Base-by-base conservation (phyloP, 2,797 vertebrate genomes). In the Megaceryle alcyon region DNA sequence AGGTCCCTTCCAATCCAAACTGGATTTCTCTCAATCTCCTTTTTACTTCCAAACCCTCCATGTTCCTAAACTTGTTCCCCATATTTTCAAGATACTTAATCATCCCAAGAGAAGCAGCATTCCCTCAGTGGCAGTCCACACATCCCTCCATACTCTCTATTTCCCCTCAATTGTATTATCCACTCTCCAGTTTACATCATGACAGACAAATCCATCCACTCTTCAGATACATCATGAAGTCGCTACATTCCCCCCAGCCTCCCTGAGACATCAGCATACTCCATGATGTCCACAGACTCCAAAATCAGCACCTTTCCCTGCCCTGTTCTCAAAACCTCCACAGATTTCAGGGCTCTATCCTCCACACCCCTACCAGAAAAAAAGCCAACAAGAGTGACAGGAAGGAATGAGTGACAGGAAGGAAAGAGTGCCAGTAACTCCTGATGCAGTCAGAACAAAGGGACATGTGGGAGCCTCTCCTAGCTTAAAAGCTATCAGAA, bases 231-330 rank as follows among this genome's bases (percentile, higher is more conserved):
- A 22, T 12, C 13, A 22, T 1, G 17, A 59, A 48, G 19, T 11
- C 4, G 3, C 23, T 11, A 22, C 1, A 2, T 7, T 75, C 37
- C 26, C 10, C 7, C 1, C 57, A 86, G 53, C 14, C 14, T 56
- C 48, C 48, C 48, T 0, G 3, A 73, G 41, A 21, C 21, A 71
- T 1, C 49, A 59, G 11, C n/a, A 44, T 5, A 49, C 15, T 39
- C 61, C 35, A 26, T 0, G 1, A 48, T 1, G 2, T 31, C 22
- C 63, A 37, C 25, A 71, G 41, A 14, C 5, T 15, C 28, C 63
- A 25, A 63, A 64, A 18, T 7, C 0, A 5, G 43, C 25, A 54
- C 25, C 26, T 80, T 75, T 82, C 48, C 54, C 39, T 64, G 44
- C 49, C 19, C 33, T 25, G 2, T 12, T 59, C 56, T 64, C 29